Conservation (phyloP, 1,140 invertebrate species). For the Tenebrio molitor region DNA sequence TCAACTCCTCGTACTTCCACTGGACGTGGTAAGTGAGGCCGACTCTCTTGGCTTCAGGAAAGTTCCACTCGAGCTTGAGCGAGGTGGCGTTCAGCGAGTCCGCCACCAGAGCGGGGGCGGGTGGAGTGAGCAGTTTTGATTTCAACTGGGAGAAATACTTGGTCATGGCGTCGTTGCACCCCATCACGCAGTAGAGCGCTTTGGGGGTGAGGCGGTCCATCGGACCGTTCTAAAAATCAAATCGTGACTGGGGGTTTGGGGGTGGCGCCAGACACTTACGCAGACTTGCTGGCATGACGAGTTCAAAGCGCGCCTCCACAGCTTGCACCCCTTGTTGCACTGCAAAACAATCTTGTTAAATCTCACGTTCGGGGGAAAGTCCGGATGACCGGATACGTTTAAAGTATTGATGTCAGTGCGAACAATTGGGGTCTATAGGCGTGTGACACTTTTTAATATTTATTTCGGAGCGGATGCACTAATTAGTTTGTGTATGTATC, state of each 20-base stretch:
- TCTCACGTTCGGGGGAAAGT: neutral
- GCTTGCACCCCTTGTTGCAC: constrained; percentile 77
- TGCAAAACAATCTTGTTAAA: constrained; percentile 67
- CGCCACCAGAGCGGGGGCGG: constrained; percentile 81
- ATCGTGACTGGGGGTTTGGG: neutral
- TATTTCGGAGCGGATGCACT: constrained; percentile 50
- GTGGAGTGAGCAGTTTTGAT: constrained; percentile 77
- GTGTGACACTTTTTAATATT: constrained; percentile 49
- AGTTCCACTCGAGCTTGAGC: constrained; percentile 84
- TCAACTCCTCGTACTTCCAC: constrained; percentile 79
- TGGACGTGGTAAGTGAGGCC: constrained; percentile 80
- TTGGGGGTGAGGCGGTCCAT: constrained; percentile 76
- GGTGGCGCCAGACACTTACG: constrained; percentile 70
- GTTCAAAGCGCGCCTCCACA: constrained; percentile 77
- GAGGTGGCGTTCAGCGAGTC: constrained; percentile 81
- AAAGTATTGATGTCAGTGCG: constrained; percentile 9
- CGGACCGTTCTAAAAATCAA: constrained; percentile 75
- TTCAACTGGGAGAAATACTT: constrained; percentile 80
- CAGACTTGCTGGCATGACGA: constrained; percentile 78
- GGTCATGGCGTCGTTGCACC: constrained; percentile 83
- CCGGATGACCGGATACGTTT: constrained; percentile 2
- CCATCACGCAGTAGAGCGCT: constrained; percentile 83
- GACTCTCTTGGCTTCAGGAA: constrained; percentile 66
- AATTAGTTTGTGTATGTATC: constrained; percentile 51
- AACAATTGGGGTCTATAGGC: constrained; percentile 57